Evolutionary conservation across 2,888 invertebrate species (phyloP).

Genomic region (Meteorus cinctellus): DNA sequence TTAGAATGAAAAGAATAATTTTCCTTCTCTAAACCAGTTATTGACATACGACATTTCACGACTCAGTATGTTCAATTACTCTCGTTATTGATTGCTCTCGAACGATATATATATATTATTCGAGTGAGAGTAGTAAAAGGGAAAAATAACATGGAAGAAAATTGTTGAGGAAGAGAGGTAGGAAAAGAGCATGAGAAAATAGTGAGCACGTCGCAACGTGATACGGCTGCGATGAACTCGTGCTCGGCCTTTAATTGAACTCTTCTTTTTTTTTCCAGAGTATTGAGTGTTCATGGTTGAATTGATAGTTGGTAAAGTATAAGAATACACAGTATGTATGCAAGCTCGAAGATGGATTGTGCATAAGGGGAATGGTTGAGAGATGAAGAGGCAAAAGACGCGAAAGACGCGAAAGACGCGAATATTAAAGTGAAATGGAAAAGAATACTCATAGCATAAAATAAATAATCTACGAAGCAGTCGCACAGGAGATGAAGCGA

Average conservation of each 20-base stretch:
- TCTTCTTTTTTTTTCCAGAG: background rate
- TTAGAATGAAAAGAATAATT: background rate
- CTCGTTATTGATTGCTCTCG: background rate
- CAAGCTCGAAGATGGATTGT: no score
- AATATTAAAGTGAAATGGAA: no score
- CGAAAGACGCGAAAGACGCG: no score
- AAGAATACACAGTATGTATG: no score
- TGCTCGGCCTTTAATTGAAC: constrained; percentile 34
- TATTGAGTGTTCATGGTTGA: background rate
- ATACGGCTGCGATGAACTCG: constrained; percentile 23
- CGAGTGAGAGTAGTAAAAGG: background rate
- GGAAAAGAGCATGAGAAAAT: constrained; percentile 18
- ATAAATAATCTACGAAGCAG: background rate
- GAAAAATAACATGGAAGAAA: background rate
- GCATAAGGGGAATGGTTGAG: no score
- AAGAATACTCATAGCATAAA: background rate
- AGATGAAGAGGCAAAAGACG: no score
- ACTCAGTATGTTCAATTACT: background rate
- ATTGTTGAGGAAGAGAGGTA: background rate
- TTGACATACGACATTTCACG: background rate
- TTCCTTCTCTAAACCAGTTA: background rate
- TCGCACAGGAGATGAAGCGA: constrained; percentile 20
- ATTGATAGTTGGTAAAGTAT: constrained; percentile 19
- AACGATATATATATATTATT: background rate
- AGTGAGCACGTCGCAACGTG: constrained; percentile 22